Evolutionary conservation across 2,888 invertebrate genomes (phyloP).

Genomic region (Polydesmus complanatus): DNA sequence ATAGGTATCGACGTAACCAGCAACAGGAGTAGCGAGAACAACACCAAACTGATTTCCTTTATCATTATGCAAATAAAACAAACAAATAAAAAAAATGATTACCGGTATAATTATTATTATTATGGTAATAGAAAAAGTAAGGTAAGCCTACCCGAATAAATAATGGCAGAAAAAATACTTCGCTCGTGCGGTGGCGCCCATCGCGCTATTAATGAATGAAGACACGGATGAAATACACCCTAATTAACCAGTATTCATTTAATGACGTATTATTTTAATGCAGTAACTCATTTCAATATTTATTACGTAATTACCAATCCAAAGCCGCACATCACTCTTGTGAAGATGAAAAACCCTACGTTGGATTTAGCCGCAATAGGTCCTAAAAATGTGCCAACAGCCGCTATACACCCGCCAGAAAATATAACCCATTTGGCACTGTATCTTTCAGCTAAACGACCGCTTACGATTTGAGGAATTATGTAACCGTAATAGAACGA

Average conservation of each 20-base stretch:
- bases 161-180: neutral
- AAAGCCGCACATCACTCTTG: constrained; percentile 70
- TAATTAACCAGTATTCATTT: neutral
- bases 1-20: neutral
- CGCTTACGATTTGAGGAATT: constrained; percentile 76
- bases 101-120: too few relatives aligned
- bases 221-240: neutral
- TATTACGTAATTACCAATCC: constrained; percentile 31
- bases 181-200: neutral
- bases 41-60: neutral
- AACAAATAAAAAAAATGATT: too few relatives aligned
- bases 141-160: neutral
- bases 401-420: constrained; percentile 35
- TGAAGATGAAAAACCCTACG: constrained; percentile 51
- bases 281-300: too few relatives aligned
- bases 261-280: neutral
- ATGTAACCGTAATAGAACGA: constrained; percentile 91
- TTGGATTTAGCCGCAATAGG: constrained; percentile 66
- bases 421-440: constrained; percentile 78
- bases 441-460: constrained; percentile 71
- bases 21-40: neutral
- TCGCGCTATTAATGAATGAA: neutral
- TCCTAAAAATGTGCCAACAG: constrained; percentile 63
- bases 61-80: too few relatives aligned
- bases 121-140: too few relatives aligned